These are phyloP conservation scores for Astropecten irregularis DNA, from an alignment of 53 echinoderm and acorn worm genomes.

Conservation along the genomic window DNA sequence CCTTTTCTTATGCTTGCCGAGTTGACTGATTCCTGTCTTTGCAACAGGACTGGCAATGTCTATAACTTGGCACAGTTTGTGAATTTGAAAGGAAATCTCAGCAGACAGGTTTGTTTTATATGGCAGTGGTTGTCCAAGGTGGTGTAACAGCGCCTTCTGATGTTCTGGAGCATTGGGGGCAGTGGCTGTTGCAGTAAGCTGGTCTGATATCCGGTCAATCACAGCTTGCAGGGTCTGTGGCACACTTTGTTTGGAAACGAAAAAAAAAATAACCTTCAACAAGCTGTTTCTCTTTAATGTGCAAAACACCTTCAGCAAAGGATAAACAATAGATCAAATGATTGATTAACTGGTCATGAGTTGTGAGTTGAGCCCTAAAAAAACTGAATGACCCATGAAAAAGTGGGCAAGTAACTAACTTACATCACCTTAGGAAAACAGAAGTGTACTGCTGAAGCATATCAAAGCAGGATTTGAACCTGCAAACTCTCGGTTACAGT, in stretches of 20 bases:
- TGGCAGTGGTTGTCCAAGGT: slow-evolving; percentile 70
- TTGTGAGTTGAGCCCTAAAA: too few relatives aligned
- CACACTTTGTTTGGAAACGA: slow-evolving; percentile 22
- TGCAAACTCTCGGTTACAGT: too few relatives aligned
- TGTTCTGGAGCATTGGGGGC: slow-evolving; percentile 55
- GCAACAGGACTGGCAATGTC: slow-evolving; percentile 34
- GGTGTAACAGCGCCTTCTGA: slow-evolving; percentile 46
- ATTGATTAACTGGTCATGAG: neutral
- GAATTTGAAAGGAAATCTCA: slow-evolving; percentile 35
- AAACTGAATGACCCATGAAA: too few relatives aligned
- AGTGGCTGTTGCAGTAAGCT: slow-evolving; percentile 16
- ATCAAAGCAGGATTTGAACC: too few relatives aligned
- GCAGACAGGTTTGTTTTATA: slow-evolving; percentile 63
- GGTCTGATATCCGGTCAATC: slow-evolving; percentile 51
- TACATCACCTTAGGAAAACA: too few relatives aligned
- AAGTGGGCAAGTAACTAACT: too few relatives aligned
- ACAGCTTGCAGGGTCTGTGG: slow-evolving; percentile 55
- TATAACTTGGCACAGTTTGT: slow-evolving; percentile 42
- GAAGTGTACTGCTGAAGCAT: too few relatives aligned
- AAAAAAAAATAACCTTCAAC: neutral
- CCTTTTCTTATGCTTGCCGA: slow-evolving; percentile 1
- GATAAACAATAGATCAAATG: neutral
- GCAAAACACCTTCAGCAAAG: too few relatives aligned
- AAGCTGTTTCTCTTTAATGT: neutral
- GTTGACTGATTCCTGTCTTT: slow-evolving; percentile 7